Base-by-base conservation (phyloP, 2,797 vertebrate species). In the Sibirionetta formosa region DNA sequence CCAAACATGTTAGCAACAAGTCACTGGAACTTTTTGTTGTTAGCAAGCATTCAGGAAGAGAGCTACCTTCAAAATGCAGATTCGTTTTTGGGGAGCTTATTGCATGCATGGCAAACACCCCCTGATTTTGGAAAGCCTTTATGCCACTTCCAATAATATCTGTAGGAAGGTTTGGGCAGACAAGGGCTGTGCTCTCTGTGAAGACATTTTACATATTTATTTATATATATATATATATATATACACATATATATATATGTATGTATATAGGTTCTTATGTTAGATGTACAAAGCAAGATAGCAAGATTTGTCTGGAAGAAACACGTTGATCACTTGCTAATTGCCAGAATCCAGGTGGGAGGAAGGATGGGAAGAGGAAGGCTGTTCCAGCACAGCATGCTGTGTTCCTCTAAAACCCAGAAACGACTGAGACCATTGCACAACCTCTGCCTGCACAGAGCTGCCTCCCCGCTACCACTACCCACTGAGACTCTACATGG, bases 401-500 rank as follows among this genome's bases (percentile, higher is more conserved):
- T 58, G 51, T 1, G 6, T 31, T 56, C 20, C 61, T 76, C 54
- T 40, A 38, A 88, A 65, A 40, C 1, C 22, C 80, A 66, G 46
- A 61, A 38, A 14, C 35, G 46, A 76, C 19, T 0, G 1, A 78
- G 63, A 54, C 35, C 16, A 18, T 85, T 57, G 36, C 26, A 5
- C 9, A 66, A 22, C 18, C 31, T 40, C 35, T 65, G 24, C 38
- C 42, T 2, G 14, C 5, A 22, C 36, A 33, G 61, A 81, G 54
- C 53, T 68, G 72, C 22, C 40, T 70, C 71, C 9, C 36, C 0
- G 0, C 33, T 24, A 16, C 38, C 31, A 2, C 10, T 48, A 50
- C 19, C 27, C 79, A 75, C 22, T 0, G 2, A 44, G n/a, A 23
- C 9, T 24, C 3, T 0, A 13, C 10, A 63, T 0, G 0, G 18